Percentiles rank a stretch among this genome's conserved stretches.
Evolutionary conservation across 2,797 vertebrate genomes (phyloP).

Genomic region (Gallinago nigripennis): DNA sequence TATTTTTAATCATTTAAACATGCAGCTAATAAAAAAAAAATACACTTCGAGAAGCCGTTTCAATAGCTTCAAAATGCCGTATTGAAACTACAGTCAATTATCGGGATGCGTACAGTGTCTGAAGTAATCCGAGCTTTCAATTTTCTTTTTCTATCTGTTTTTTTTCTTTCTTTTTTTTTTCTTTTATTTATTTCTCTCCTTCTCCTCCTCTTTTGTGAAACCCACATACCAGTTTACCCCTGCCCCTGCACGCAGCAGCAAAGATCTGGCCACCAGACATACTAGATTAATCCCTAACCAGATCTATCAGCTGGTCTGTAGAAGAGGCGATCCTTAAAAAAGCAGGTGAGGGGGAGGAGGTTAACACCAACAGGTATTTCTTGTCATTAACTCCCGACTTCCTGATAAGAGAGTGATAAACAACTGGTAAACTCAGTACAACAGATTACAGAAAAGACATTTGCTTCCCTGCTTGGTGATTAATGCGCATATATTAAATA

Average conservation of each 20-base stretch:
- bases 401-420: constrained; percentile 61
- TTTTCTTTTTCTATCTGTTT: background rate
- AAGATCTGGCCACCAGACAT: background rate
- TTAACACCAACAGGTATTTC: constrained; percentile 68
- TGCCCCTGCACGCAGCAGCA: background rate
- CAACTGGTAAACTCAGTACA: constrained; percentile 43
- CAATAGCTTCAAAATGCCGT: background rate
- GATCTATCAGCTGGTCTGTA: constrained; percentile 4
- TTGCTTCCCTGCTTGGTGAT: constrained; percentile 20
- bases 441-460: constrained; percentile 47
- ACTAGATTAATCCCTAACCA: background rate
- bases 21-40: background rate
- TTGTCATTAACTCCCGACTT: constrained; percentile 58
- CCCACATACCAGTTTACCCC: background rate
- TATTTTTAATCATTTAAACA: constrained; percentile 57
- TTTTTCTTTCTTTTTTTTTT: background rate
- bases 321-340: constrained; percentile 39
- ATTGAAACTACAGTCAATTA: background rate
- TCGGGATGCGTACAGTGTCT: background rate
- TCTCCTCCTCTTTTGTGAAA: background rate
- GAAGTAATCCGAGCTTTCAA: background rate
- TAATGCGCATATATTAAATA: constrained; percentile 28
- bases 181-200: background rate
- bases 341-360: constrained; percentile 10
- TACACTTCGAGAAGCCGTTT: background rate